Base-by-base conservation (phyloP, 1,140 invertebrate species). In the Muscidifurax raptorellus region DNA sequence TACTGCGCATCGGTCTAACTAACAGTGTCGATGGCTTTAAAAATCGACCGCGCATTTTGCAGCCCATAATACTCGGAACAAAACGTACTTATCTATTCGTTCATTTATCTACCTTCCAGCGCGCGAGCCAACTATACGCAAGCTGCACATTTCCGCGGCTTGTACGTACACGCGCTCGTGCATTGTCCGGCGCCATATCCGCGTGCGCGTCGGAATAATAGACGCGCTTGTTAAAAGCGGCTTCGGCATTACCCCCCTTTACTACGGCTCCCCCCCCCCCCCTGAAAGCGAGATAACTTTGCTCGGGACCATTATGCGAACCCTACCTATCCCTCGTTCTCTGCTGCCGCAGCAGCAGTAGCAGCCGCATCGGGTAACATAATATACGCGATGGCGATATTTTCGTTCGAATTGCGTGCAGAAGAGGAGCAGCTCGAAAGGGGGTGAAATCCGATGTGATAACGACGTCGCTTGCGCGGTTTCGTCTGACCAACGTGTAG, bases 141-240 rank as follows among this genome's bases (percentile, higher is more conserved):
- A 74, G 71, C 71, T 69, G 71, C 32, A 32, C 32, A 40, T 74
- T 74, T 74, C 71, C 71, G 71, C 71, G 71, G 71, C 71, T 74
- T 40, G 71, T 74, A 28, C 5, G 52, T 59, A 59, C 22, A 74
- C 15, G 28, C 27, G 36, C 27, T 47, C 76, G 27, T 25, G 47
- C 76, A 78, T 78, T 78, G 76, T 78, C 76, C 76, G 76, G 47
- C 76, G 25, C 76, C 27, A 64, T 78, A 78, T 64, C 27, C 76
- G 76, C 76, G 74, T 36, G 84, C 71, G 86, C 84, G 84, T 85
- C 85, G 84, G 86, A 86, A 88, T 88, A 88, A 87, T 87, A 86
- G 87, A 86, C 86, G 44, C 67, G 79, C 71, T 86, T 88, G 86
- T 88, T 88, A 87, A 88, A 87, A 86, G 87, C 86, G 85, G 87